These are phyloP conservation scores for Epizoanthus scotinus DNA, from an alignment of 92 coral and sea anemone genomes.

Conservation along the genomic window DNA sequence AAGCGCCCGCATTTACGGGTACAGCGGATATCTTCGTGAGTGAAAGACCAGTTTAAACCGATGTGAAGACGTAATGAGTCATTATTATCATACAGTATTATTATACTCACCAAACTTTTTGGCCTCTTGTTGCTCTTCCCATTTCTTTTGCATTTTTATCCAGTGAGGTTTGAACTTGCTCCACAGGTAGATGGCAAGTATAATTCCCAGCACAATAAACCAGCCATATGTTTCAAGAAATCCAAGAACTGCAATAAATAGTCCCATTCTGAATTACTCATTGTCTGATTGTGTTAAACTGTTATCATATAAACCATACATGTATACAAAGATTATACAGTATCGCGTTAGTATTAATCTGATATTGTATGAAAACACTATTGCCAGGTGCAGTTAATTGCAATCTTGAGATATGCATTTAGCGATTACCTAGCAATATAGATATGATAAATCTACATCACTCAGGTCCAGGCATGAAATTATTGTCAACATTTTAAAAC, in stretches of 20 bases:
- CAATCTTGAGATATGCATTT: too few species aligned
- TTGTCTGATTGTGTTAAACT: too few species aligned
- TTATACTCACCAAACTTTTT: constrained; percentile 68
- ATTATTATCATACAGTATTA: too few species aligned
- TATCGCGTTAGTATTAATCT: neutral
- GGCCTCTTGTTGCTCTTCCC: constrained; percentile 77
- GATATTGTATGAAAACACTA: neutral
- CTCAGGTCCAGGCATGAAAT: neutral
- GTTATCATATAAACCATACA: neutral
- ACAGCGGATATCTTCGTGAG: too few species aligned
- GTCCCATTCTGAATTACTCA: neutral
- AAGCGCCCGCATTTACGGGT: too few species aligned
- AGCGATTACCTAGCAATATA: neutral
- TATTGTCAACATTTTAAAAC: too few species aligned
- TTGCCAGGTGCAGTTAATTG: neutral
- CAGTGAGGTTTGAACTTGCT: constrained; percentile 77
- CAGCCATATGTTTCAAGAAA: constrained; percentile 92
- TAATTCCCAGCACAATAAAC: constrained; percentile 77
- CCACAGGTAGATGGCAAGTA: constrained; percentile 75
- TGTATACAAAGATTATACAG: too few species aligned
- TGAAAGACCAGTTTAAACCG: too few species aligned
- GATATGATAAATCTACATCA: too few species aligned
- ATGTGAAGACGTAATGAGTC: too few species aligned
- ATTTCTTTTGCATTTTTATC: constrained; percentile 63
- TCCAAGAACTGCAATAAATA: constrained; percentile 50